Evolutionary conservation across 2,888 invertebrate genomes (phyloP), one percentile per base, ranked within the genome.

Genomic region (Germaria angustata): DNA sequence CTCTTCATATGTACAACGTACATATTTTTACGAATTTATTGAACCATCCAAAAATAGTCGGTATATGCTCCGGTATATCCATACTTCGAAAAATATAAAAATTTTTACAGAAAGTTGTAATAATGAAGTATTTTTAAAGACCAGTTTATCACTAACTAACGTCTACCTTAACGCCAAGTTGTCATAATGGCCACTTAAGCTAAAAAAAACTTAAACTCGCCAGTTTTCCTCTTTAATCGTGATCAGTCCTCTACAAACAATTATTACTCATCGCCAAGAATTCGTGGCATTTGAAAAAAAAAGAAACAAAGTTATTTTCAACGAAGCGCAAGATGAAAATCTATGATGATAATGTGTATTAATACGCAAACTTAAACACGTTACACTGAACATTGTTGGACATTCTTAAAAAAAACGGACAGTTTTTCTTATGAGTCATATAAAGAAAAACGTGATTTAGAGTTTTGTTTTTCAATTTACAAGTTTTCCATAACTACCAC

Each of bases 401-500:
- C 2, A 5, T 20, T 57, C 8, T 17, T 11, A 39, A 32, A 28
- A 57, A 44, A 55, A 34, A 8, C 24, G 39, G 0, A 66, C 39
- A 51, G 51, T 59, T 32, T 66, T 66, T 66, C 76, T 39, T 68
- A 41, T 76, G 76, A 68, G n/a, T 76, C 76, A 76, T 59, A 41
- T 46, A 17, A 65, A 17, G 46, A 28, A 65, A 75, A 55, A 55
- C 75, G 75, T 75, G 75, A 75, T 73, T 61, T 51, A 17, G 57
- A 51, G 5, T 15, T 41, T 34, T n/a, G 24, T 55, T 32, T 28
- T 15, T 55, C 36, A n/a, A 32, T 34, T 24, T 44, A 39, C 28
- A 41, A 57, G 5, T 55, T 69, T 65, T 55, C 39, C 22, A 24
- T 7, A 44, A 71, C n/a, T 4, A 17, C 13, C n/a, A 49, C 15